Evolutionary conservation across 2,888 invertebrate genomes (phyloP).

Genomic region (Dicranocentrus wangi): DNA sequence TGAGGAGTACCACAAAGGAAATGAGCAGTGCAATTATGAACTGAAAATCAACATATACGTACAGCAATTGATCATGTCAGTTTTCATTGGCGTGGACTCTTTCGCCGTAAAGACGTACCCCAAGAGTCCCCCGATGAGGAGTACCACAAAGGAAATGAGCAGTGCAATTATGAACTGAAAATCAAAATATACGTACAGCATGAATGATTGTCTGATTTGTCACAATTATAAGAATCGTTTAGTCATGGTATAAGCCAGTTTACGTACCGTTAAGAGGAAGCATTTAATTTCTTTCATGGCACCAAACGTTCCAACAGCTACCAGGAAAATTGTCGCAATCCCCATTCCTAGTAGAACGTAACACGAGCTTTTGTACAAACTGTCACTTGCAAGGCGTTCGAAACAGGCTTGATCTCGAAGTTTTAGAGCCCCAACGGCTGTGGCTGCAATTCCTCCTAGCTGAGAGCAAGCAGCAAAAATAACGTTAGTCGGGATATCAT

Average conservation of each 20-base stretch:
- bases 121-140: conserved; percentile 91
- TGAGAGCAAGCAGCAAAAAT: conserved; percentile 77
- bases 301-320: conserved; percentile 93
- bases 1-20: conserved; percentile 90
- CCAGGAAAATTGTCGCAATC: conserved; percentile 85
- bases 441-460: conserved; percentile 86
- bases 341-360: conserved; percentile 89
- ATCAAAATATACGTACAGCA: conserved; percentile 25
- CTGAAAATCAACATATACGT: conserved; percentile 79
- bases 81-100: conserved; percentile 83
- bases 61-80: conserved; percentile 82
- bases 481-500: too few species aligned
- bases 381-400: conserved; percentile 86
- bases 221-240: background rate
- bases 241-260: background rate
- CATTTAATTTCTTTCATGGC: conserved; percentile 96
- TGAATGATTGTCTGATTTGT: background rate
- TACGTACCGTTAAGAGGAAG: conserved; percentile 89
- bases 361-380: conserved; percentile 89
- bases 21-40: conserved; percentile 91
- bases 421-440: conserved; percentile 89
- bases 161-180: conserved; percentile 90
- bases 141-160: conserved; percentile 81
- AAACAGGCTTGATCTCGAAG: conserved; percentile 88
- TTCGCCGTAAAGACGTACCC: conserved; percentile 92